Conservation (phyloP, 2,113 vertebrate species). For the Alethe diademata region DNA sequence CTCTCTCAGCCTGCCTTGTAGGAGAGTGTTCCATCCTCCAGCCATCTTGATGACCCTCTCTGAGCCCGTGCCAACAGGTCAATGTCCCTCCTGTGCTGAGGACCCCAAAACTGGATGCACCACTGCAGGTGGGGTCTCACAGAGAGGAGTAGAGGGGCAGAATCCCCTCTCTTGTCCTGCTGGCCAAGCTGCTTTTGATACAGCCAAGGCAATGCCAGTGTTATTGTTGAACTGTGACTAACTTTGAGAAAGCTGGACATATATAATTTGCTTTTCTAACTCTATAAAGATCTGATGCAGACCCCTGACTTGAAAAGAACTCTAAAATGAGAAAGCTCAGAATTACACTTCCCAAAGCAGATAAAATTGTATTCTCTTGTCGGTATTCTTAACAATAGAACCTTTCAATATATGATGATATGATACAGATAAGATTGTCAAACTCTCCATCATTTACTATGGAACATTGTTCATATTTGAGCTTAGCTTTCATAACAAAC, state of each 20-base stretch:
- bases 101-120: not conserved
- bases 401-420: slow-evolving; percentile 55
- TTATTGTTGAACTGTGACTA: not conserved
- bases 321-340: slow-evolving; percentile 26
- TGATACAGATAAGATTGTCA: slow-evolving; percentile 48
- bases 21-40: not conserved
- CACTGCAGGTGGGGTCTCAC: not conserved
- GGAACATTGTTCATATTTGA: slow-evolving; percentile 36
- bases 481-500: slow-evolving; percentile 60
- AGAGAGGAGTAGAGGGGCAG: not conserved
- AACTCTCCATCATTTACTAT: slow-evolving; percentile 52
- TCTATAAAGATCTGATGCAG: not conserved
- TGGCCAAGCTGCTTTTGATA: not conserved
- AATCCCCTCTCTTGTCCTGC: not conserved
- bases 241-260: not conserved
- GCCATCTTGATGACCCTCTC: not conserved
- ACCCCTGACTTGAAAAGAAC: not conserved
- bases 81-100: not conserved
- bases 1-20: not conserved
- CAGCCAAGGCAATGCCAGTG: not conserved
- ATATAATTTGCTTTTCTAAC: not conserved
- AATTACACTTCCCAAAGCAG: slow-evolving; percentile 17
- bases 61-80: not conserved
- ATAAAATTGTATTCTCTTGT: slow-evolving; percentile 39
- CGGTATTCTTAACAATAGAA: slow-evolving; percentile 53